Base-by-base conservation (phyloP, 2,888 invertebrate species). In the Drosophila recens region DNA sequence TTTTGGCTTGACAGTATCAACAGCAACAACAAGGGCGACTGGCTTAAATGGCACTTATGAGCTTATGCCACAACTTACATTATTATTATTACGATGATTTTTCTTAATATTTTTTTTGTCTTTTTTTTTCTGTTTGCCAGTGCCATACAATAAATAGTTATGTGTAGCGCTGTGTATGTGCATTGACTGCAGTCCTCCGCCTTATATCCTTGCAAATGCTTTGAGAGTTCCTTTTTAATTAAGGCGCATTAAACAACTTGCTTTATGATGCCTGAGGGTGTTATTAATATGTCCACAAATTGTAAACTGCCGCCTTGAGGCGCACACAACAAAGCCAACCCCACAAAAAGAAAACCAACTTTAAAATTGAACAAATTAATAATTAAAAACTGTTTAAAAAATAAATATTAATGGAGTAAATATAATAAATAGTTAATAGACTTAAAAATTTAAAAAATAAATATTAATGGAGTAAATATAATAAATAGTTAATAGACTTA, bases 1-100 rank as follows among this genome's bases (percentile, higher is more conserved):
- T 85, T 79, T 66, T 79, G 84, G 68, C 6, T 20, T 72, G 70
- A 67, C 57, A 62, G 30, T 23, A 23, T 23, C 23, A 23, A 23
- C 61, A 54, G 42, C 48, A 59, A 36, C 52, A 63, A 57, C 52
- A 68, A 66, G 53, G 62, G 57, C 67, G 69, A 77, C 79, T 80
- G 86, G 86, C 86, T 89, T 87, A 87, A 87, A 87, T 87, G 86
- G 88, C 86, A 89, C 86, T 87, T 87, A 89, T 87, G 86, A 87
- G 86, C 86, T 87, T 87, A 87, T 85, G 85, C 89, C 90, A 79
- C 86, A 87, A 87, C 86, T 87, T 87, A 87, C 86, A 87, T 89
- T 89, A 89, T 86, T 87, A 86, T 89, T 89, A 86, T 89, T 84
- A 84, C 88, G 75, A 78, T 51, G 70, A 83, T 73, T 80, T 73